phyloP scores from a whole-genome alignment of 2,797 vertebrate species.

The Vultur gryphus region DNA sequence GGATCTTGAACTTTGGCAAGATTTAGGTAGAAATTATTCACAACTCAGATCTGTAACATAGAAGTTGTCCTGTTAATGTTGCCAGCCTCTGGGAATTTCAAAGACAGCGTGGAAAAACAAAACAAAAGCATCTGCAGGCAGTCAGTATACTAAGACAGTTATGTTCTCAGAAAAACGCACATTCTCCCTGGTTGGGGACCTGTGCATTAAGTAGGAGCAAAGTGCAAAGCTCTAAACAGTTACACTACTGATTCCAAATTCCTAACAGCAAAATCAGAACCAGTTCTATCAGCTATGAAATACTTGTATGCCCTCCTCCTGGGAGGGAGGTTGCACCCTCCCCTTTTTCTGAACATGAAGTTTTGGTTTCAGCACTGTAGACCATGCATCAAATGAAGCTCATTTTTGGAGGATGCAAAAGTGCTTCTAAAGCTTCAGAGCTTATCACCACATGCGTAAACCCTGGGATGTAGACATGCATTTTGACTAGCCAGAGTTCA shows the following conservation, averaged over 20 bases:
- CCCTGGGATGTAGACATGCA: neutral
- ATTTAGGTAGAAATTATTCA: neutral
- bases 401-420: neutral
- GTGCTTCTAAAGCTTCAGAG: neutral
- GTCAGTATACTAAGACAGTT: neutral
- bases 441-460: neutral
- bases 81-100: neutral
- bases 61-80: neutral
- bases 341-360: neutral
- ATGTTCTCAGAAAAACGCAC: accelerated
- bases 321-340: neutral
- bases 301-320: neutral
- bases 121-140: neutral
- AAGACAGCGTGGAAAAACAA: neutral
- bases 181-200: neutral
- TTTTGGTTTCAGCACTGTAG: neutral
- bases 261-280: neutral
- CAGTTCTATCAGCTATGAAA: neutral
- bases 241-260: neutral
- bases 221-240: neutral
- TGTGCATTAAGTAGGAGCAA: neutral
- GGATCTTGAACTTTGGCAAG: neutral
- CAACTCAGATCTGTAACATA: neutral
- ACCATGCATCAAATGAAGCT: neutral
- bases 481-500: neutral